Evolutionary conservation across 2,888 invertebrate species (phyloP).

Genomic region (Pterostichus madidus): DNA sequence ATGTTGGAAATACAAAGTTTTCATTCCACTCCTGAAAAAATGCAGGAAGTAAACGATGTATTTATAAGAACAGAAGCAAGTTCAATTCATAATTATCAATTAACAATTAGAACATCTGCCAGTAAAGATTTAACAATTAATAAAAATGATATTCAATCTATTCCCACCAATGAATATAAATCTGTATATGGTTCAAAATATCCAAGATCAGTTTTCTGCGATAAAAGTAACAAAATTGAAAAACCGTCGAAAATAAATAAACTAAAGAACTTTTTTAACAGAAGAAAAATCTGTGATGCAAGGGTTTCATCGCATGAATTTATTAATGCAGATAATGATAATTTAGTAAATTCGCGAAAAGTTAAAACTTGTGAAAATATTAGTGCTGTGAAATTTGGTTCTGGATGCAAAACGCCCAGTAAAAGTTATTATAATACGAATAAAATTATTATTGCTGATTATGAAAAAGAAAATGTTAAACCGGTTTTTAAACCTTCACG

Average conservation of each 20-base stretch:
- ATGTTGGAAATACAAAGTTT: no score
- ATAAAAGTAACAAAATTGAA: constrained; percentile 27
- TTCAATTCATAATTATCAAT: neutral
- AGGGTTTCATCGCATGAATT: neutral
- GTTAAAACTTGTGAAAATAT: constrained; percentile 48
- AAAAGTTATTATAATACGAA: constrained; percentile 24
- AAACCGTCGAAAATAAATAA: constrained; percentile 33
- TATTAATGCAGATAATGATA: constrained; percentile 25
- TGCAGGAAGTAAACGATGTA: constrained; percentile 28
- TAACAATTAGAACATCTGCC: constrained; percentile 24
- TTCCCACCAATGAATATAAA: constrained; percentile 14
- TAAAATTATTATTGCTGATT: constrained; percentile 1
- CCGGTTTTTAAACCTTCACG: constrained; percentile 27
- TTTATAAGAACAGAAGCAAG: constrained; percentile 42
- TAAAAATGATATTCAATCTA: neutral
- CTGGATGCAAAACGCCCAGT: neutral
- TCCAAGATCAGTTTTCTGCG: constrained; percentile 46
- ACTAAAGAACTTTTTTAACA: constrained; percentile 44
- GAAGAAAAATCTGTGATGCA: constrained; percentile 46
- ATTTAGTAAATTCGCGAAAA: constrained; percentile 26
- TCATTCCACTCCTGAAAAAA: neutral
- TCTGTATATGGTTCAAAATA: constrained; percentile 39
- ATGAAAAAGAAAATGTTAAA: constrained; percentile 13
- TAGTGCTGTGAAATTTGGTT: constrained; percentile 23
- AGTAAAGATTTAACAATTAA: neutral